Base-by-base conservation (phyloP, 2,113 vertebrate species). In the Lampris megalopsis region DNA sequence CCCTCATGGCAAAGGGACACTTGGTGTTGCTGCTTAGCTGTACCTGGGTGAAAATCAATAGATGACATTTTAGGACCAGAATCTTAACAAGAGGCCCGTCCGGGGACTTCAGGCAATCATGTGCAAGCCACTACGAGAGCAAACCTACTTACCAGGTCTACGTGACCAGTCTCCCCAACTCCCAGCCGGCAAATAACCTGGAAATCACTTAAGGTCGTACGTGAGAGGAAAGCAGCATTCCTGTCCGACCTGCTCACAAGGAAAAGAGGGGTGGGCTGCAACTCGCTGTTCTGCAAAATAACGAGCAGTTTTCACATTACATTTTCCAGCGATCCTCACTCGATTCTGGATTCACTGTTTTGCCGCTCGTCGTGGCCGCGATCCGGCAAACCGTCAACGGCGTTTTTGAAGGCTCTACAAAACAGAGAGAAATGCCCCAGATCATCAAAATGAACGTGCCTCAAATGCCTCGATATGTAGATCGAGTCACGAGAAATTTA, bases 121-220 rank as follows among this genome's bases (percentile, higher is more conserved):
- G 61, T 38, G 54, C 53, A 5, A 79, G 45, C 24, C 10, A 43
- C 79, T 66, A 3, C 10, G n/a, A 71, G 59, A 73, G 65, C 58
- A 7, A 36, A 7, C n/a, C 6, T 5, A 13, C 87, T 91, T 57
- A 95, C 94, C 89, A 95, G 82, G 58, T 94, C 92, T 59, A 92
- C 77, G 65, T 91, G 90, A 70, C 92, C 89, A 42, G 90, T 93
- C 58, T 91, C 89, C 63, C 92, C 92, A 45, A 81, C 74, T 11
- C 88, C 92, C 0, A 94, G 80, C 58, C 86, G 71, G 57, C 79
- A 69, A 41, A 94, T 63, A 36, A 93, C 80, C 71, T 90, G 90
- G 75, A 95, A 92, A 86, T 95, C 93, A n/a, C 85, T 84, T 45
- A 91, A 72, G 38, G 75, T 80, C 11, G 83, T 77, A 1, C 80